phyloP scores from a whole-genome alignment of 30 jellyfish, hydroid and myxozoan species.

The Phacellophora camtschatica region DNA sequence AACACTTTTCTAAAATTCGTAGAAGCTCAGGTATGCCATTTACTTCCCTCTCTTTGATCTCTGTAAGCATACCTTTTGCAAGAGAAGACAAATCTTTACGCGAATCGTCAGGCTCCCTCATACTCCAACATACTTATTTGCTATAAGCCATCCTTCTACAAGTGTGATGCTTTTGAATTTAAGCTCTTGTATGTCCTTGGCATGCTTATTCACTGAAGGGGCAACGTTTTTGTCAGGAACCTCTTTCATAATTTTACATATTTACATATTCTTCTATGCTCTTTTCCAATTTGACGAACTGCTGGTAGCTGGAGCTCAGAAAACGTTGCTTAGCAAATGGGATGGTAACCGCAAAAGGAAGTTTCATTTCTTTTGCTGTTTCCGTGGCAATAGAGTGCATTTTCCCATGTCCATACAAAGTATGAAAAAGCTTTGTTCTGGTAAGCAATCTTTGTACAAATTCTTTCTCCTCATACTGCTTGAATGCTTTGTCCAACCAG shows the following conservation, averaged over 20 bases:
- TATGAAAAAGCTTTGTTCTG: neutral
- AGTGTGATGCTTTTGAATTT: neutral
- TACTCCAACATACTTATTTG: neutral
- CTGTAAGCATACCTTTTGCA: neutral
- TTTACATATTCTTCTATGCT: slow-evolving; percentile 14
- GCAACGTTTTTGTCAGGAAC: neutral
- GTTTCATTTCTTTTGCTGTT: slow-evolving; percentile 19
- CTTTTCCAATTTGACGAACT: neutral
- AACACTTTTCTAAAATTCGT: neutral
- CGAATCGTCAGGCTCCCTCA: neutral
- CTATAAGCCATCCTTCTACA: neutral
- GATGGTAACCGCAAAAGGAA: slow-evolving; percentile 18
- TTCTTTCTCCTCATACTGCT: neutral
- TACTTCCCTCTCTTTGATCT: neutral
- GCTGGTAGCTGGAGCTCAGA: slow-evolving; percentile 30
- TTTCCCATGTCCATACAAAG: slow-evolving; percentile 12
- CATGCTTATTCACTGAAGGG: neutral
- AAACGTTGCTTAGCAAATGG: slow-evolving; percentile 28
- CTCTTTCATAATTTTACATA: neutral
- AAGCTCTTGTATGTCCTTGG: neutral
- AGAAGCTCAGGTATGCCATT: neutral
- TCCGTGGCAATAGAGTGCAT: slow-evolving; percentile 21
- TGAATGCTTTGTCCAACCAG: neutral
- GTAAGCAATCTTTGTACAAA: neutral
- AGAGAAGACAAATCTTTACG: neutral